A percentile compares a stretch with the other conserved stretches of the same genome.
These are phyloP conservation scores for Apogon talboti DNA, from an alignment of 2,797 vertebrate species.

Conservation along the genomic window DNA sequence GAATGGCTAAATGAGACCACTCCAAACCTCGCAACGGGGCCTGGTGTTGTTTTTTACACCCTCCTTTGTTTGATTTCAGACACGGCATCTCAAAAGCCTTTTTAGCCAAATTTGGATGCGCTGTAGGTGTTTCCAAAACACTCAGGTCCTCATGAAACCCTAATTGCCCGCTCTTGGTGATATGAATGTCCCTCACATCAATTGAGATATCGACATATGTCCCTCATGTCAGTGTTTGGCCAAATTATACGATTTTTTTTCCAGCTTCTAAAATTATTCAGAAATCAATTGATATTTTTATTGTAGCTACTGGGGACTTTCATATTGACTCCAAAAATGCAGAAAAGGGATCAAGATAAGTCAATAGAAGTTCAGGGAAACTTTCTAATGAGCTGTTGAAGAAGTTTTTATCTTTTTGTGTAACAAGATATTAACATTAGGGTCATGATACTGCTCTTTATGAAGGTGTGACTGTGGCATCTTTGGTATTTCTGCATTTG, in stretches of 20 bases:
- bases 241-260: constrained; percentile 54
- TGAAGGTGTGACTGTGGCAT: constrained; percentile 31
- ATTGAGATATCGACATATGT: constrained; percentile 68
- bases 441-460: constrained; percentile 21
- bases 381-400: constrained; percentile 30
- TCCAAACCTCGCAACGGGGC: constrained; percentile 76
- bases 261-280: constrained; percentile 67
- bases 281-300: constrained; percentile 71
- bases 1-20: constrained; percentile 80
- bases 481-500: constrained; percentile 58
- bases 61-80: constrained; percentile 77
- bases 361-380: constrained; percentile 45
- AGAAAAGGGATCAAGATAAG: constrained; percentile 43
- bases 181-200: constrained; percentile 72
- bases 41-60: constrained; percentile 73
- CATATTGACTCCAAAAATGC: constrained; percentile 53
- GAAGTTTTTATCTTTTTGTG: constrained; percentile 16
- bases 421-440: constrained; percentile 22
- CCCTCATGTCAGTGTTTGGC: constrained; percentile 60
- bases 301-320: constrained; percentile 55
- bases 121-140: constrained; percentile 78
- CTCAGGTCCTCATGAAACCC: constrained; percentile 70
- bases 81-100: constrained; percentile 72
- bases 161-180: constrained; percentile 65
- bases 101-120: constrained; percentile 77